A percentile compares a stretch with the other conserved stretches of the same genome.
phyloP scores from a whole-genome alignment of 92 coral and sea anemone genomes.

The Palythoa grandis region DNA sequence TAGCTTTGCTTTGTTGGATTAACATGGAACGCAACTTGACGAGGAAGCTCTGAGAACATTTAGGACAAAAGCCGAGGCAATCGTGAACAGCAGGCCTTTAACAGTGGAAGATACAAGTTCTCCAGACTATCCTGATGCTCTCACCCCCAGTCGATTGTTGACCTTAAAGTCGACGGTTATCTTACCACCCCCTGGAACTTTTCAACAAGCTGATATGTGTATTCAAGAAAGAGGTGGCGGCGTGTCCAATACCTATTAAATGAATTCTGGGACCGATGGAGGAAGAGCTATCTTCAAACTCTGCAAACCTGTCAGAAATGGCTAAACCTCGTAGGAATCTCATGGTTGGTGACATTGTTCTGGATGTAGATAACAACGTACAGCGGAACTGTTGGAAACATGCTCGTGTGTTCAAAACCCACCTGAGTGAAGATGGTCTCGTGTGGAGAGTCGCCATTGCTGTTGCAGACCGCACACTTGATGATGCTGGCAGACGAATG shows the following conservation, averaged over 20 bases:
- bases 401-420: background rate
- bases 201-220: background rate
- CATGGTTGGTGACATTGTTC: background rate
- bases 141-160: background rate
- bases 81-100: constrained; percentile 27
- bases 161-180: constrained; percentile 12
- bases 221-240: background rate
- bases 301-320: background rate
- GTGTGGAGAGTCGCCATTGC: too few species aligned
- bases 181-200: constrained; percentile 1
- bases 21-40: constrained; percentile 41
- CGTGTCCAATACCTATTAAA: background rate
- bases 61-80: constrained; percentile 27
- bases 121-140: constrained; percentile 21
- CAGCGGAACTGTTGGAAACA: constrained; percentile 4
- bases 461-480: background rate
- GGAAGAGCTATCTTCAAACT: background rate
- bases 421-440: too few species aligned
- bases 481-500: background rate
- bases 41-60: constrained; percentile 43
- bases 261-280: constrained; percentile 11
- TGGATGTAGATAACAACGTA: background rate
- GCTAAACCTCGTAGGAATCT: background rate
- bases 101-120: background rate
- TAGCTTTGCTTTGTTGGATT: constrained; percentile 14